These are phyloP conservation scores for Flexamia atlantica DNA, from an alignment of 2,888 invertebrate species.

Conservation along the genomic window DNA sequence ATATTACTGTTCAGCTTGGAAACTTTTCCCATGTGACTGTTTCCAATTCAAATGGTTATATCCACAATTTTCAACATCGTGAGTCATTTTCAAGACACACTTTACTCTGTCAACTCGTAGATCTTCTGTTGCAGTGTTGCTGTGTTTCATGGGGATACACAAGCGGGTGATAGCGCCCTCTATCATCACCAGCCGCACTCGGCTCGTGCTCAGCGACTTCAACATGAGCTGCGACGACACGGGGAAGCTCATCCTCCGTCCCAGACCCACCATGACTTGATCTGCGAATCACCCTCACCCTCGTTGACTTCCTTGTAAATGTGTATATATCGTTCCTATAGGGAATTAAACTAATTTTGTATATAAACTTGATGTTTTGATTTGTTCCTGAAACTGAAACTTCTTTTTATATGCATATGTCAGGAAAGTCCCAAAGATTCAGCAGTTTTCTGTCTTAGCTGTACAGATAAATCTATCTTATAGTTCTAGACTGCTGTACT, in stretches of 20 bases:
- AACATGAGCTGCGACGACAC: constrained; percentile 99
- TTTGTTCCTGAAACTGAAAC: too few species aligned
- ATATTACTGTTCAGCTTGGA: too few species aligned
- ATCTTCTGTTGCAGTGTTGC: constrained; percentile 80
- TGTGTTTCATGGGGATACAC: constrained; percentile 96
- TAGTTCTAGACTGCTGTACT: too few species aligned
- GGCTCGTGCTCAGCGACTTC: constrained; percentile 94
- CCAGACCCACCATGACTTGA: constrained; percentile 80
- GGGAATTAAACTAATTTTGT: constrained; percentile 45
- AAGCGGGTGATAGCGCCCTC: constrained; percentile 97
- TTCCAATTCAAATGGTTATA: too few species aligned
- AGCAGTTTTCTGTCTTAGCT: too few species aligned
- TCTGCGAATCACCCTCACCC: background rate
- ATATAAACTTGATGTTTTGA: background rate
- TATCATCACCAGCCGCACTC: constrained; percentile 94
- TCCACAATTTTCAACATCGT: too few species aligned
- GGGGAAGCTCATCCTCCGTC: constrained; percentile 96
- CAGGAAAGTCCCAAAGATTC: too few species aligned
- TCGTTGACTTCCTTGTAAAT: constrained; percentile 2
- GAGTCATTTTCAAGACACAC: too few species aligned
- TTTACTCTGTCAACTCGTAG: background rate
- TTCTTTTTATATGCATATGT: too few species aligned
- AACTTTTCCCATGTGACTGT: too few species aligned
- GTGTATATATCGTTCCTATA: constrained; percentile 9
- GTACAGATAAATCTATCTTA: too few species aligned